Conservation (phyloP, 2,113 vertebrate species). For the Zosterops hypoxanthus region DNA sequence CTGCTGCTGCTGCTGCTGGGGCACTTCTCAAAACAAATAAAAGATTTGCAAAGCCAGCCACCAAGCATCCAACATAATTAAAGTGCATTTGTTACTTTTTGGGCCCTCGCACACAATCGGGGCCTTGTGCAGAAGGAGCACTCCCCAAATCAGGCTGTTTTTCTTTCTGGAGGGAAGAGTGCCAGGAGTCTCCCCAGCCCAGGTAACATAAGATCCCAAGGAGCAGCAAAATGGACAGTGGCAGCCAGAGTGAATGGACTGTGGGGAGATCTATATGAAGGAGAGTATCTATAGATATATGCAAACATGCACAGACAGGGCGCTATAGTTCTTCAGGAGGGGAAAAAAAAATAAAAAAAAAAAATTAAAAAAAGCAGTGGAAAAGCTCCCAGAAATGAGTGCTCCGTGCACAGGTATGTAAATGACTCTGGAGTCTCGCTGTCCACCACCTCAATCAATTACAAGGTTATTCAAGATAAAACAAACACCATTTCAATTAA, state of each 20-base stretch:
- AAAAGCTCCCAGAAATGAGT: slow-evolving; percentile 44
- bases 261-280: slow-evolving; percentile 58
- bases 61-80: slow-evolving; percentile 81
- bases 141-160: slow-evolving; percentile 73
- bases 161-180: slow-evolving; percentile 75
- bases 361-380: neutral
- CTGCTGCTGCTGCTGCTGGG: slow-evolving; percentile 47
- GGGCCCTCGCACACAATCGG: slow-evolving; percentile 73
- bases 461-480: slow-evolving; percentile 66
- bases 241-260: slow-evolving; percentile 60
- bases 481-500: slow-evolving; percentile 68
- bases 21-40: slow-evolving; percentile 83
- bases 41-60: slow-evolving; percentile 80
- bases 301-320: slow-evolving; percentile 46
- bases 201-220: slow-evolving; percentile 72
- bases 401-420: slow-evolving; percentile 63
- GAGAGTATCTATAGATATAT: slow-evolving; percentile 19
- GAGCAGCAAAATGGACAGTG: slow-evolving; percentile 70
- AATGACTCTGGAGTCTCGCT: slow-evolving; percentile 69
- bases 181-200: slow-evolving; percentile 74
- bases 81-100: slow-evolving; percentile 82
- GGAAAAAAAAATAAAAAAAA: neutral
- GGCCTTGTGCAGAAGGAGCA: slow-evolving; percentile 75
- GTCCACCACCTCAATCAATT: slow-evolving; percentile 61
- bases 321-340: slow-evolving; percentile 7